These are phyloP conservation scores for Acleris sparsana DNA, from an alignment of 2,888 invertebrate species.

Conservation along the genomic window DNA sequence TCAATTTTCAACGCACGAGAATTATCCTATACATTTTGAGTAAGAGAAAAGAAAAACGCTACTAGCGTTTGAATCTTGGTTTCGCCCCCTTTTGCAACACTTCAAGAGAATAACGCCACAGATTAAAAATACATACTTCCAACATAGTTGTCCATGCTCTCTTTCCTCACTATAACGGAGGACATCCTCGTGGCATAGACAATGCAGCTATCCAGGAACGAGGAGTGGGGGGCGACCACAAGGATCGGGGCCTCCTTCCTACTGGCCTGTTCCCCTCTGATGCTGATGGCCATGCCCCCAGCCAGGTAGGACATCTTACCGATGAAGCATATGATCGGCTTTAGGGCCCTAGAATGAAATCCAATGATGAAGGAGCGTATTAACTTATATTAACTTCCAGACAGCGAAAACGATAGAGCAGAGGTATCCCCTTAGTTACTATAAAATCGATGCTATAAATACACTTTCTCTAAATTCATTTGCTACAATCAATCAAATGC, in stretches of 20 bases:
- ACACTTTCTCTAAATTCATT: too few relatives aligned
- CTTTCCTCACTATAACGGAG: conserved; percentile 92
- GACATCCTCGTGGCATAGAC: conserved; percentile 92
- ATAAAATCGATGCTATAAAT: too few relatives aligned
- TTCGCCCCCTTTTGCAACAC: background rate
- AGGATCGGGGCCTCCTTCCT: conserved; percentile 92
- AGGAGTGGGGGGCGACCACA: conserved; percentile 94
- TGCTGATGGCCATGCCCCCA: conserved; percentile 90
- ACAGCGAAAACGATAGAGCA: too few relatives aligned
- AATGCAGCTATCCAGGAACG: conserved; percentile 94
- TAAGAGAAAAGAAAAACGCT: too few relatives aligned
- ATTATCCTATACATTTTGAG: too few relatives aligned
- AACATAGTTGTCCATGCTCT: conserved; percentile 92
- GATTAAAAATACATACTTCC: conserved; percentile 90
- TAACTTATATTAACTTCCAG: too few relatives aligned
- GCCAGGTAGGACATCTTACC: conserved; percentile 89
- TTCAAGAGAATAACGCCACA: background rate
- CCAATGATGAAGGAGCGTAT: background rate
- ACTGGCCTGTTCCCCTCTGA: conserved; percentile 90
- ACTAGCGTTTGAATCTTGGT: too few relatives aligned
- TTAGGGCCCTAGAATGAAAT: conserved; percentile 77
- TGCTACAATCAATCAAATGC: too few relatives aligned
- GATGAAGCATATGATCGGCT: conserved; percentile 87
- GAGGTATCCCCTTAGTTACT: too few relatives aligned
- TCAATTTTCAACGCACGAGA: too few relatives aligned